A percentile compares a stretch with the other conserved stretches of the same genome.
Conservation (phyloP, 2,888 invertebrate species). For the Campoplex nolae region DNA sequence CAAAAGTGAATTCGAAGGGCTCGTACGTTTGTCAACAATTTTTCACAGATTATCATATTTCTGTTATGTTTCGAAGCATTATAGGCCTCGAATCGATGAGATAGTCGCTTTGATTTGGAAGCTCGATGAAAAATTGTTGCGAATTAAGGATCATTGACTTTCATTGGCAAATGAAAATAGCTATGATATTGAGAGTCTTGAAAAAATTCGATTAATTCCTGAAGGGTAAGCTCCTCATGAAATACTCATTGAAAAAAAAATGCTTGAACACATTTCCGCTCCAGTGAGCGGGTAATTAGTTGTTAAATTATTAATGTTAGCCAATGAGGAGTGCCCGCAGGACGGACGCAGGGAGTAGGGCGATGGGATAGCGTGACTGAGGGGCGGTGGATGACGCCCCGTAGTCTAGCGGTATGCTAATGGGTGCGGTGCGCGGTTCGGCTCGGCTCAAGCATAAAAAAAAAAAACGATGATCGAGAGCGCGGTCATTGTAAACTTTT, state of each 20-base stretch:
- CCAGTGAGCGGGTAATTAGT: slow-evolving; percentile 2
- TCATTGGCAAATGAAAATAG: not conserved
- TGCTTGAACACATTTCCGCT: not conserved
- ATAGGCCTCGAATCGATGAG: no score
- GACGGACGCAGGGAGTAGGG: not conserved
- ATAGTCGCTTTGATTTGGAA: not conserved
- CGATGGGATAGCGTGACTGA: not conserved
- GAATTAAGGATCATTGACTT: not conserved
- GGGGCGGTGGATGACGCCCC: slow-evolving; percentile 9
- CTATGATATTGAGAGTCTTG: not conserved
- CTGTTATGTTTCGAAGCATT: no score
- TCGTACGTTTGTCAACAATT: no score
- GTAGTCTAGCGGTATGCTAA: not conserved
- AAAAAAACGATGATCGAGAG: not conserved
- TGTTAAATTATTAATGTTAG: not conserved
- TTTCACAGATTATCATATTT: no score
- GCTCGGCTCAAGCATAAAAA: not conserved
- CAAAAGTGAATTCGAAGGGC: no score
- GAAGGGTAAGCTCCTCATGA: not conserved
- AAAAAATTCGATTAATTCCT: not conserved
- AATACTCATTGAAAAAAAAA: not conserved
- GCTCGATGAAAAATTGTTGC: not conserved
- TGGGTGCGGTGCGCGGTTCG: not conserved
- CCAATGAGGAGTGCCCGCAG: slow-evolving; percentile 8
- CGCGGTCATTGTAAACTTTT: not conserved